phyloP scores from a whole-genome alignment of 2,888 invertebrate species.

The Stramonita haemastoma region DNA sequence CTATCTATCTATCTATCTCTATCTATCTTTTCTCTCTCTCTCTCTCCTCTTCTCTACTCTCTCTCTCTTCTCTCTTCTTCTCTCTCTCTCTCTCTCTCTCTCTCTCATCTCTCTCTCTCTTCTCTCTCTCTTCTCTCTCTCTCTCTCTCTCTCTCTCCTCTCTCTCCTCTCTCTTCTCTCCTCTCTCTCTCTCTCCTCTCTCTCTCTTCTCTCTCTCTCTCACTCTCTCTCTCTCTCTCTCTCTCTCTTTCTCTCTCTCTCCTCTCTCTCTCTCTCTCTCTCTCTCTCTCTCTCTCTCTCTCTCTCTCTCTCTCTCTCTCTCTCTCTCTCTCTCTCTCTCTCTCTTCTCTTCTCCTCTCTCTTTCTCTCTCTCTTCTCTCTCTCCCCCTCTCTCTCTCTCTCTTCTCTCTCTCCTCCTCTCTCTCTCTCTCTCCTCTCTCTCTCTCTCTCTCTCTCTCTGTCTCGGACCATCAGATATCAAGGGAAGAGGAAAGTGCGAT shows the following conservation, averaged over 20 bases:
- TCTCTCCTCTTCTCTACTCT: neutral
- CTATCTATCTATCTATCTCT: neutral
- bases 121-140: neutral
- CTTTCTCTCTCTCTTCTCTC: neutral
- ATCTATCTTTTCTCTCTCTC: neutral
- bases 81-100: neutral
- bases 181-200: neutral
- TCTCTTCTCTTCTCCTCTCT: neutral
- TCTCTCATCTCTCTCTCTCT: neutral
- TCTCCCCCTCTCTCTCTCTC: neutral
- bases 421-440: neutral
- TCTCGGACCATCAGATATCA: neutral
- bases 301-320: neutral
- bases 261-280: neutral
- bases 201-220: neutral
- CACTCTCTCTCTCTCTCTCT: neutral
- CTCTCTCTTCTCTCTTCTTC: neutral
- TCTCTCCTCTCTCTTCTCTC: neutral
- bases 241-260: too few relatives aligned
- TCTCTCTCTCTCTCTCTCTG: neutral
- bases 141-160: neutral
- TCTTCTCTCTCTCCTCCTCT: neutral
- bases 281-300: neutral
- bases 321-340: neutral
- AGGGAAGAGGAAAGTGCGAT: neutral